Evolutionary conservation across 1,140 invertebrate genomes (phyloP).

Genomic region (Daktulosphaira vitifoliae): DNA sequence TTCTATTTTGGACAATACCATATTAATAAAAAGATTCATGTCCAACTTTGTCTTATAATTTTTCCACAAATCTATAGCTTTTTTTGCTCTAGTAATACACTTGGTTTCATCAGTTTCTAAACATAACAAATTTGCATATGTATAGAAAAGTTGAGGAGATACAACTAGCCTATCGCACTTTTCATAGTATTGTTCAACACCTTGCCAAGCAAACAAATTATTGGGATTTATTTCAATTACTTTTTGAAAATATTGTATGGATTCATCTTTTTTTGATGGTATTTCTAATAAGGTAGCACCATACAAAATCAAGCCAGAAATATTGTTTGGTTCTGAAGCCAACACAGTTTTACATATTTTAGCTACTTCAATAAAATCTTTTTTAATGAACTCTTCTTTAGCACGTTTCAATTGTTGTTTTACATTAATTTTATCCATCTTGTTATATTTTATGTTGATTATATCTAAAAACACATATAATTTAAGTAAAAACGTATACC

Average conservation of each 20-base stretch:
- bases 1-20: constrained; percentile 12
- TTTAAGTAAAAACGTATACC: not conserved
- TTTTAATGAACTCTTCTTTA: constrained; percentile 23
- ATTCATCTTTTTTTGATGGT: constrained; percentile 14
- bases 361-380: constrained; percentile 8
- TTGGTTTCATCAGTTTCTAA: constrained; percentile 10
- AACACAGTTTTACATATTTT: constrained; percentile 4
- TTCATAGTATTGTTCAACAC: constrained; percentile 12
- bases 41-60: constrained; percentile 19
- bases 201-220: constrained; percentile 22
- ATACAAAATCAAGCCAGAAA: constrained; percentile 10
- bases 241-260: constrained; percentile 18
- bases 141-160: constrained; percentile 3
- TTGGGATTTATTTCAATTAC: constrained; percentile 8
- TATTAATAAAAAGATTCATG: constrained; percentile 1
- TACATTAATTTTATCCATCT: constrained; percentile 20
- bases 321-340: not conserved
- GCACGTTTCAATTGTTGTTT: constrained; percentile 26
- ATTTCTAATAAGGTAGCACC: constrained; percentile 10
- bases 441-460: not conserved
- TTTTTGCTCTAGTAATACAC: not conserved
- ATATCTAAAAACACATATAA: constrained; percentile 21
- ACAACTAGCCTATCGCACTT: constrained; percentile 7
- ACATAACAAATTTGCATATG: constrained; percentile 14
- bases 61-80: constrained; percentile 15